phyloP scores from a whole-genome alignment of 2,888 invertebrate genomes.

The Eupithecia subfuscata region DNA sequence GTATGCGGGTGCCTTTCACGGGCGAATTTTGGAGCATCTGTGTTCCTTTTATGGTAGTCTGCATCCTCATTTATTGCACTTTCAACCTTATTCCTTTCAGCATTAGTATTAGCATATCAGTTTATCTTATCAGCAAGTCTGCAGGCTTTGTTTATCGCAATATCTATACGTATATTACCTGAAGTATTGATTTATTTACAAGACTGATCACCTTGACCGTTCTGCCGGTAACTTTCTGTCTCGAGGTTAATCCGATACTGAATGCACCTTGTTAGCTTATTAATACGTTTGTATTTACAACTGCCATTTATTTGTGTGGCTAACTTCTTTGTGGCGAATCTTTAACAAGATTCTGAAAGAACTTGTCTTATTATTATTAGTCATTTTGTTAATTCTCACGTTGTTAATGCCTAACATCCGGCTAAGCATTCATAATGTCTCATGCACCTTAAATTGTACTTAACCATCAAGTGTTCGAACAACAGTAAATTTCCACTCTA shows the following conservation, averaged over 20 bases:
- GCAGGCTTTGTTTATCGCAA: conserved; percentile 39
- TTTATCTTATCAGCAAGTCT: conserved; percentile 35
- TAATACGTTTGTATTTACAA: conserved; percentile 22
- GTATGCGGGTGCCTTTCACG: conserved; percentile 76
- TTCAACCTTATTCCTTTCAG: conserved; percentile 41
- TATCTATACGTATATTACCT: conserved; percentile 33
- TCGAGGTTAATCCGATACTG: conserved; percentile 70
- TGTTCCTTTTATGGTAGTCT: conserved; percentile 23
- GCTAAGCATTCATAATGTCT: conserved; percentile 23
- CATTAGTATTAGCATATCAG: conserved; percentile 41
- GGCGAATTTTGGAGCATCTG: conserved; percentile 65
- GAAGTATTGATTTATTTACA: conserved; percentile 45
- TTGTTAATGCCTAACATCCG: conserved; percentile 17
- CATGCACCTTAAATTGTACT: conserved; percentile 14
- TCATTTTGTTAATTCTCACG: conserved; percentile 20
- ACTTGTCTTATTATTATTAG: conserved; percentile 13
- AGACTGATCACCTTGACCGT: conserved; percentile 75
- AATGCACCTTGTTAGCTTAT: conserved; percentile 50
- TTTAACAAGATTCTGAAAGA: conserved; percentile 11
- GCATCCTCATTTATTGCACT: conserved; percentile 22
- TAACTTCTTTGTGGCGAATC: conserved; percentile 20
- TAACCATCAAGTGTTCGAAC: not conserved
- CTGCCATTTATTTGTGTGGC: conserved; percentile 49
- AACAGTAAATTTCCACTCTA: conserved; percentile 40
- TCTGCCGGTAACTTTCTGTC: conserved; percentile 71